Evolutionary conservation across 2,888 invertebrate species (phyloP).

Genomic region (Clivina fossor): DNA sequence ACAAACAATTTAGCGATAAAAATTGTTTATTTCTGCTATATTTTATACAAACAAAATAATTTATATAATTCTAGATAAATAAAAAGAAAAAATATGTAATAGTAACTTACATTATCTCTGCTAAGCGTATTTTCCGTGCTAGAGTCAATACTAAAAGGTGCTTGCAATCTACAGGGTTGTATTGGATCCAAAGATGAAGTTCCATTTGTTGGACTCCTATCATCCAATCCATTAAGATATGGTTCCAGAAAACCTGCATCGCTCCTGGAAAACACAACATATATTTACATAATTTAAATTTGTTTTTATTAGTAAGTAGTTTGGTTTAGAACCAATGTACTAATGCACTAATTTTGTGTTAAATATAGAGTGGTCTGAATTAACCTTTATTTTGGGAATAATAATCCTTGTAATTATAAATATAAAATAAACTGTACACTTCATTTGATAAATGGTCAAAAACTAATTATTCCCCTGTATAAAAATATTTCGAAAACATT

Average conservation of each 20-base stretch:
- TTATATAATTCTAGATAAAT: neutral
- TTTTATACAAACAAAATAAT: constrained; percentile 1
- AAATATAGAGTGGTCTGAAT: too few species aligned
- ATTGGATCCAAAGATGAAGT: constrained; percentile 54
- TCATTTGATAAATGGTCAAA: too few species aligned
- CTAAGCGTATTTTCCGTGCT: constrained; percentile 54
- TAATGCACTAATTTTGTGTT: too few species aligned
- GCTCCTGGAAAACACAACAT: constrained; percentile 63
- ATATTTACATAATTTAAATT: too few species aligned
- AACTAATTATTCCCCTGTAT: neutral
- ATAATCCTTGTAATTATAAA: too few species aligned
- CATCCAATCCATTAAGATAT: constrained; percentile 65
- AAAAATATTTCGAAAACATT: neutral
- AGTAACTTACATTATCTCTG: constrained; percentile 50
- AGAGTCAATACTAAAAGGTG: constrained; percentile 48
- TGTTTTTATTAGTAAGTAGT: too few species aligned
- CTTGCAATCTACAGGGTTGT: constrained; percentile 48
- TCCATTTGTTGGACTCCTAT: constrained; percentile 49
- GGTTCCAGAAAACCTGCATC: constrained; percentile 72
- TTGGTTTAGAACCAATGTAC: too few species aligned
- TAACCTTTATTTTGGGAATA: too few species aligned
- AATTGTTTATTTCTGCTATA: neutral
- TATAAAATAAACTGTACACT: too few species aligned
- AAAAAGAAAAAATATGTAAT: neutral
- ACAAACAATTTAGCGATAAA: neutral